phyloP scores from a whole-genome alignment of 2,797 vertebrate species.

The Hoplostethus mediterraneus region DNA sequence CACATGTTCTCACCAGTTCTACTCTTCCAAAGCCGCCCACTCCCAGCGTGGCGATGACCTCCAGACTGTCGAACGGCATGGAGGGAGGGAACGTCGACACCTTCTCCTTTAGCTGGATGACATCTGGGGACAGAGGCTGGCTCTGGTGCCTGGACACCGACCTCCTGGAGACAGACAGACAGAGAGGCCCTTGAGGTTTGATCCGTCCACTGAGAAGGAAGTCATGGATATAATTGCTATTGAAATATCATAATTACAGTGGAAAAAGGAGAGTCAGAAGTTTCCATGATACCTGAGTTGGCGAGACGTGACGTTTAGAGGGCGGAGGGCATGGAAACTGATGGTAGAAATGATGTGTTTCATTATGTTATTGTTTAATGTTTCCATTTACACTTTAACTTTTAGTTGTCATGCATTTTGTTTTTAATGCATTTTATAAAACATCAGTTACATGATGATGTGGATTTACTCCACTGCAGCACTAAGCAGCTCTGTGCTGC shows the following conservation, averaged over 20 bases:
- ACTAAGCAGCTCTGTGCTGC: too few relatives aligned
- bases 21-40: slow-evolving; percentile 96
- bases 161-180: slow-evolving; percentile 71
- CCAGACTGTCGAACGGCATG: slow-evolving; percentile 90
- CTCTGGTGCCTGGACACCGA: slow-evolving; percentile 85
- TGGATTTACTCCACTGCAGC: too few relatives aligned
- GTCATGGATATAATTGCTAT: not conserved
- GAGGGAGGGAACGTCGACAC: slow-evolving; percentile 85
- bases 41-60: slow-evolving; percentile 91
- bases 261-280: too few relatives aligned
- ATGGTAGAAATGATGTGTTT: too few relatives aligned
- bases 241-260: too few relatives aligned
- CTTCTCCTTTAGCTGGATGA: slow-evolving; percentile 90
- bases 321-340: too few relatives aligned
- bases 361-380: too few relatives aligned
- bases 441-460: too few relatives aligned
- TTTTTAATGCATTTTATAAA: too few relatives aligned
- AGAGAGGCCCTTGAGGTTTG: not conserved
- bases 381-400: not conserved
- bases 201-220: not conserved
- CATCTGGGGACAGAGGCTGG: slow-evolving; percentile 87
- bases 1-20: slow-evolving; percentile 88
- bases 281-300: too few relatives aligned
- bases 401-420: too few relatives aligned
- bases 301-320: too few relatives aligned